phyloP scores from a whole-genome alignment of 2,888 invertebrate species.

The Gymnoscelis rufifasciata region DNA sequence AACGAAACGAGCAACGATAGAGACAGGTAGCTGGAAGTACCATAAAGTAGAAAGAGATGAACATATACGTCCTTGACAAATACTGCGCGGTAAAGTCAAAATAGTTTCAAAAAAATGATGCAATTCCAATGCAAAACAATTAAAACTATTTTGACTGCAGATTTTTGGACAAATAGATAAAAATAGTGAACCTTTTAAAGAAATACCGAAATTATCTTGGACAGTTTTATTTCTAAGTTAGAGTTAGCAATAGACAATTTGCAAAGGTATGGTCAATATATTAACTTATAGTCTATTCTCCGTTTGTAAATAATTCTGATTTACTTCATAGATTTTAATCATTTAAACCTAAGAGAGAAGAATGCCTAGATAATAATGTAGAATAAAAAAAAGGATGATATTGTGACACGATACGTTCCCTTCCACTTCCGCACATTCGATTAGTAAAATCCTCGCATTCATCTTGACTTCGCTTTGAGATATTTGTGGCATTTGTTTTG shows the following conservation, averaged over 20 bases:
- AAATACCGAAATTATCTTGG: too few species aligned
- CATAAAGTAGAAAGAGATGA: conserved; percentile 55
- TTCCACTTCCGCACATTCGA: neutral
- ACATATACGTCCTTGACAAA: conserved; percentile 53
- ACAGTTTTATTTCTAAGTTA: too few species aligned
- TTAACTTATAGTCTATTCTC: too few species aligned
- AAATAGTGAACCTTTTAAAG: too few species aligned
- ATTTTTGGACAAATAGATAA: neutral
- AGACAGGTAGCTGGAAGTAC: conserved; percentile 38
- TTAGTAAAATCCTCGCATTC: too few species aligned
- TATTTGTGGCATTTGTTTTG: neutral
- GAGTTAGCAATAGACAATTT: too few species aligned
- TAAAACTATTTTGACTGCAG: neutral
- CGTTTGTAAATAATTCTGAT: too few species aligned
- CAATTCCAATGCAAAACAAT: conserved; percentile 8
- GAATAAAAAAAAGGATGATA: neutral
- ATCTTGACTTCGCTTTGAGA: neutral
- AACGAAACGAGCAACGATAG: conserved; percentile 10
- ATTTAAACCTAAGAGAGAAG: too few species aligned
- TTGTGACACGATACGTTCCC: neutral
- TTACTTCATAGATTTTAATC: too few species aligned
- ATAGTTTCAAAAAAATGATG: conserved; percentile 30
- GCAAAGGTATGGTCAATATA: too few species aligned
- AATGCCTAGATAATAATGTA: too few species aligned
- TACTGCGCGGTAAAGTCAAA: conserved; percentile 77